Evolutionary conservation across 2,797 vertebrate genomes (phyloP), one percentile per base, ranked within the genome.

Genomic region (Rallus crepitans): DNA sequence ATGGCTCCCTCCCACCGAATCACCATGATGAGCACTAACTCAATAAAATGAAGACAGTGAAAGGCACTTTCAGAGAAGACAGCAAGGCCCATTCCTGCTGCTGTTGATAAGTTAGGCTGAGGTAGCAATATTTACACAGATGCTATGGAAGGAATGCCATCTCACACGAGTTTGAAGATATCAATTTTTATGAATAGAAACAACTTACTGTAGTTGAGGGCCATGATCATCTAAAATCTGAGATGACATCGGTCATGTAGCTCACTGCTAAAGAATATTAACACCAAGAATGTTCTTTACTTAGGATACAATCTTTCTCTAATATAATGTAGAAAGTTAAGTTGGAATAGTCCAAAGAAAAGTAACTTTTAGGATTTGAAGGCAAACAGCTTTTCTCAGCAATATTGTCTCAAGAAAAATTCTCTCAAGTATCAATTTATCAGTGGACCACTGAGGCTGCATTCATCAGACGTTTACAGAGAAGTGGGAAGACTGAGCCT

Each of bases 341-440:
- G 59, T 1, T 37, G 10, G 47, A 86, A 73, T n/a, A 82, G 42
- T 70, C 30, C 31, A 92, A 87, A 69, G 53, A 72, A 87, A 82
- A 52, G 47, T 65, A 93, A 91, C 33, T 88, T 95, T 12, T 5
- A 42, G n/a, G 25, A 92, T 72, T 50, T 70, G 77, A 93, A 87
- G 53, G 55, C 48, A 93, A 93, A 97, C 56, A 94, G 82, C 80
- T 95, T 95, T 95, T 90, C 93, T 96, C 90, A 96, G 93, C 94
- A 95, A 70, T 76, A 84, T 4, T 52, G 47, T 59, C 66, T 66
- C 82, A 90, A 89, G 93, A 96, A 95, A 89, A 96, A 89, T 79
- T 84, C 48, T 82, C 77, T 70, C 88, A 59, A 73, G 42, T 17
- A 63, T 14, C 12, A 0, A 94, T 95, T 90, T 89, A 92, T 96